phyloP scores from a whole-genome alignment of 1,140 invertebrate species.

The Bombus picipes region DNA sequence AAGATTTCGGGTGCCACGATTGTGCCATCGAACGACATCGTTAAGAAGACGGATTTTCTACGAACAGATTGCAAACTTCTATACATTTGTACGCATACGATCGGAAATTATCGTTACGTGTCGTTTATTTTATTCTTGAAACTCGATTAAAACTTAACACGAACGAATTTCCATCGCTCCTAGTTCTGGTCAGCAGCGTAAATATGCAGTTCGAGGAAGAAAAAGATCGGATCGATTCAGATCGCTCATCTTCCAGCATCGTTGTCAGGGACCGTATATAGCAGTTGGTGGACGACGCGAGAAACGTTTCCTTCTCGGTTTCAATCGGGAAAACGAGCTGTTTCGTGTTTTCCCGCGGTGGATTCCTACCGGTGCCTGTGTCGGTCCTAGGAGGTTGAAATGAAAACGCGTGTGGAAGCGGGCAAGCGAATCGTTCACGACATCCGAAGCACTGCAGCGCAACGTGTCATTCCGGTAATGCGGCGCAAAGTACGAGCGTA shows the following conservation, averaged over 20 bases:
- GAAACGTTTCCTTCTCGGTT: not conserved
- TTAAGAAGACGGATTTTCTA: no score
- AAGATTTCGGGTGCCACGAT: not conserved
- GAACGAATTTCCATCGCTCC: no score
- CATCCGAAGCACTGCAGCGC: constrained; percentile 81
- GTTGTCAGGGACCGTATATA: not conserved
- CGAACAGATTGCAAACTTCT: no score
- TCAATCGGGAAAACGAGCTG: constrained; percentile 70
- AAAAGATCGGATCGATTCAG: no score
- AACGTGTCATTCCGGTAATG: constrained; percentile 82
- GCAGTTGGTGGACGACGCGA: not conserved
- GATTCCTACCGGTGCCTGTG: not conserved
- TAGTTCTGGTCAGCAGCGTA: no score
- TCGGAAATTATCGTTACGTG: no score
- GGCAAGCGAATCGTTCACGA: constrained; percentile 74
- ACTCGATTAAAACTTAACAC: no score
- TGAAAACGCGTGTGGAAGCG: constrained; percentile 57
- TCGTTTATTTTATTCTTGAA: no score
- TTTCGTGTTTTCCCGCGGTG: constrained; percentile 53
- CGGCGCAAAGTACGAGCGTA: constrained; percentile 77
- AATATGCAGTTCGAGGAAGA: no score
- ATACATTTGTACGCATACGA: no score
- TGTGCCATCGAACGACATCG: no score
- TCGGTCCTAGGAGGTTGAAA: constrained; percentile 42
- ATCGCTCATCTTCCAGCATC: not conserved